phyloP scores from a whole-genome alignment of 1,140 invertebrate genomes.

The Sarcophaga bullata region DNA sequence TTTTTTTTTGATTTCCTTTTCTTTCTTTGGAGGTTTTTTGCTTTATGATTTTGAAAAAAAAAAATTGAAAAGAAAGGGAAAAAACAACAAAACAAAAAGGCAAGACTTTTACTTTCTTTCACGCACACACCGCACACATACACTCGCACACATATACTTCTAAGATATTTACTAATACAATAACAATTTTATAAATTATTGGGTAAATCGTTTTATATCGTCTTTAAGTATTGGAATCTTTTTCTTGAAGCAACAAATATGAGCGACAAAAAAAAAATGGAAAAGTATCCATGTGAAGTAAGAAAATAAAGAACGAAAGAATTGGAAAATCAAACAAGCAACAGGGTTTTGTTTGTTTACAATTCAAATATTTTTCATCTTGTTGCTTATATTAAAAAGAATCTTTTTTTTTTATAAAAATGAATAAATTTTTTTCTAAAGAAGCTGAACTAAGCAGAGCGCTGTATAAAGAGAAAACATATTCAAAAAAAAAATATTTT shows the following conservation, averaged over 20 bases:
- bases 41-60: background rate
- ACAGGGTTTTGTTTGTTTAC: conserved; percentile 4
- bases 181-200: conserved; percentile 32
- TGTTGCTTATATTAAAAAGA: conserved; percentile 11
- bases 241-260: background rate
- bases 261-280: background rate
- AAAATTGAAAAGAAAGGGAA: background rate
- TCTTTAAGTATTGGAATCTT: conserved; percentile 13
- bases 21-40: background rate
- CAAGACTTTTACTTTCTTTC: too few relatives aligned
- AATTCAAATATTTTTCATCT: background rate
- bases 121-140: background rate
- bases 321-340: conserved; percentile 24
- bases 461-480: background rate
- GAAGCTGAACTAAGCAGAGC: background rate
- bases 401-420: too few relatives aligned
- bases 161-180: background rate
- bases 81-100: background rate
- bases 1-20: too few relatives aligned
- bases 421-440: too few relatives aligned
- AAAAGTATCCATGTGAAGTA: background rate
- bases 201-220: conserved; percentile 37
- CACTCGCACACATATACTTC: background rate
- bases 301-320: background rate
- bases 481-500: conserved; percentile 21